A percentile compares a stretch with the other conserved stretches of the same genome.
phyloP scores from a whole-genome alignment of 2,113 vertebrate species.

The Chloropsis hardwickii region DNA sequence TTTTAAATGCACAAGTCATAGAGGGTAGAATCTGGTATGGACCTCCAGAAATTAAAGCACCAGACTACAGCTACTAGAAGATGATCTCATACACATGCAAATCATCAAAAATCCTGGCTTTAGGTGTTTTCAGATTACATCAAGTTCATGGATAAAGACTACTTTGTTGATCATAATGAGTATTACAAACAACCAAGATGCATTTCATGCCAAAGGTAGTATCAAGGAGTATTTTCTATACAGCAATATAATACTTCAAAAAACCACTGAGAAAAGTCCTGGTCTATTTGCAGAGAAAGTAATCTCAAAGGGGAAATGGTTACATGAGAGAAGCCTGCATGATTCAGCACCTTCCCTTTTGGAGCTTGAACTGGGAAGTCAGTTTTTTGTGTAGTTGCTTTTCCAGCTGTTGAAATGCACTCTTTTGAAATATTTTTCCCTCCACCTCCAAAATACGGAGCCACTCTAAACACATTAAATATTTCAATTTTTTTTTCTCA shows the following conservation, averaged over 20 bases:
- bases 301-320: background rate
- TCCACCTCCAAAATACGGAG: background rate
- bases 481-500: background rate
- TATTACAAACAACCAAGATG: background rate
- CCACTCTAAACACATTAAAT: slow-evolving; percentile 23
- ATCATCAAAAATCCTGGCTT: background rate
- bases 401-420: slow-evolving; percentile 36
- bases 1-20: background rate
- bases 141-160: background rate
- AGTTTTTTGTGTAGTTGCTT: slow-evolving; percentile 1
- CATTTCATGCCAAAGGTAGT: background rate
- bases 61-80: background rate
- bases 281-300: background rate
- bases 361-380: background rate
- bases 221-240: background rate
- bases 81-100: background rate
- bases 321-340: background rate
- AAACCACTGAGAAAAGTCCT: background rate
- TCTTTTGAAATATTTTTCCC: background rate
- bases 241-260: background rate
- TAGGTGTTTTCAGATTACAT: background rate
- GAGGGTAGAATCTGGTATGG: background rate
- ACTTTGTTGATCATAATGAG: background rate
- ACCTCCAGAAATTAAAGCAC: background rate
- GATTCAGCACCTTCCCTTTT: background rate